phyloP scores from a whole-genome alignment of 1,140 invertebrate species.

The Zaprionus taronus region DNA sequence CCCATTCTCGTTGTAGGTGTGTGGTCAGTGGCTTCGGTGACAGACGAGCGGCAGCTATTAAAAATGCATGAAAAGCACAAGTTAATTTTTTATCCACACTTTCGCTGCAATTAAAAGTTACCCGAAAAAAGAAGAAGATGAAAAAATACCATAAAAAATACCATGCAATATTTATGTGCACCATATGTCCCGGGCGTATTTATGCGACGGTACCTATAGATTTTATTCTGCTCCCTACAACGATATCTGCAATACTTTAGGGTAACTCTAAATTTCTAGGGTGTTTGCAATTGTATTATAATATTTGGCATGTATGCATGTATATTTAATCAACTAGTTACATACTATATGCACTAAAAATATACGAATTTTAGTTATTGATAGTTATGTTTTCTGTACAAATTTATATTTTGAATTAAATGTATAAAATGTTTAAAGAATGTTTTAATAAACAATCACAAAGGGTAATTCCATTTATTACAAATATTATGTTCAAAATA shows the following conservation, averaged over 20 bases:
- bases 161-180: slow-evolving; percentile 69
- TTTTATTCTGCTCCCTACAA: not conserved
- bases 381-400: not conserved
- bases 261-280: not conserved
- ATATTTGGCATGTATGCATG: not conserved
- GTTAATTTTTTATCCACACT: slow-evolving; percentile 75
- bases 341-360: no score
- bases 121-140: slow-evolving; percentile 25
- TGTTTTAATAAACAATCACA: not conserved
- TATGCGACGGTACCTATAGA: slow-evolving; percentile 57
- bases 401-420: not conserved
- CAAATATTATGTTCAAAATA: no score
- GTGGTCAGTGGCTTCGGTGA: slow-evolving; percentile 58
- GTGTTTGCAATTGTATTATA: not conserved
- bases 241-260: not conserved
- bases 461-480: no score
- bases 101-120: slow-evolving; percentile 73
- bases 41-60: slow-evolving; percentile 61
- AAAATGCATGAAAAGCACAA: slow-evolving; percentile 77
- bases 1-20: slow-evolving; percentile 22
- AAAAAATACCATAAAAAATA: slow-evolving; percentile 57
- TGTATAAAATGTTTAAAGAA: not conserved
- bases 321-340: not conserved
- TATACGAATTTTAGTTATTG: no score
- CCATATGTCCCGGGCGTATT: slow-evolving; percentile 65